These are phyloP conservation scores for Charanyca ferruginea DNA, from an alignment of 2,888 invertebrate genomes.

Conservation along the genomic window DNA sequence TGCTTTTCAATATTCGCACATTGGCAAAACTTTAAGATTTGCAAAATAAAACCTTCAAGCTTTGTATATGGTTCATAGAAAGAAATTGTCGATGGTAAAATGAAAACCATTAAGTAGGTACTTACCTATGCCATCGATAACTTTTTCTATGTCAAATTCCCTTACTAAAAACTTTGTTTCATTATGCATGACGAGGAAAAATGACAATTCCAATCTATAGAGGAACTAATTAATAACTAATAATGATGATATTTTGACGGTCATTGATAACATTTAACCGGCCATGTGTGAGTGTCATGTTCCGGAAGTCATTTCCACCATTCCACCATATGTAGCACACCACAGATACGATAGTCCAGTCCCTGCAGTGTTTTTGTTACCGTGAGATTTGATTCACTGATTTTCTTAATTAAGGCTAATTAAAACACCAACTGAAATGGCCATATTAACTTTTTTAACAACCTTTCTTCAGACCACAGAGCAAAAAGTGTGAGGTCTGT, in stretches of 20 bases:
- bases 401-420: constrained; percentile 86
- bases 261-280: constrained; percentile 55
- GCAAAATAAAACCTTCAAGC: no score
- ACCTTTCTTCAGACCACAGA: constrained; percentile 48
- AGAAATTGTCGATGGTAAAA: no score
- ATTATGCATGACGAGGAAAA: neutral
- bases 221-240: constrained; percentile 47
- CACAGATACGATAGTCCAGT: constrained; percentile 68
- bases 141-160: neutral
- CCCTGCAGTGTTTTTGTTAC: constrained; percentile 70
- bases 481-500: constrained; percentile 49
- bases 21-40: no score
- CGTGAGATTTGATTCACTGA: constrained; percentile 77
- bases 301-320: constrained; percentile 59
- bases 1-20: no score
- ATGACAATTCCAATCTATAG: constrained; percentile 37
- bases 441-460: constrained; percentile 71
- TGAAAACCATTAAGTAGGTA: neutral
- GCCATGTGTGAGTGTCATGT: constrained; percentile 56
- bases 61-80: no score
- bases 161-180: neutral
- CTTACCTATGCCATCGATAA: neutral
- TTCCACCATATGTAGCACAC: constrained; percentile 62
- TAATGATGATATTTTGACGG: constrained; percentile 56
- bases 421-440: constrained; percentile 70